phyloP scores from a whole-genome alignment of 2,888 invertebrate species.

The Metacarcinus magister region DNA sequence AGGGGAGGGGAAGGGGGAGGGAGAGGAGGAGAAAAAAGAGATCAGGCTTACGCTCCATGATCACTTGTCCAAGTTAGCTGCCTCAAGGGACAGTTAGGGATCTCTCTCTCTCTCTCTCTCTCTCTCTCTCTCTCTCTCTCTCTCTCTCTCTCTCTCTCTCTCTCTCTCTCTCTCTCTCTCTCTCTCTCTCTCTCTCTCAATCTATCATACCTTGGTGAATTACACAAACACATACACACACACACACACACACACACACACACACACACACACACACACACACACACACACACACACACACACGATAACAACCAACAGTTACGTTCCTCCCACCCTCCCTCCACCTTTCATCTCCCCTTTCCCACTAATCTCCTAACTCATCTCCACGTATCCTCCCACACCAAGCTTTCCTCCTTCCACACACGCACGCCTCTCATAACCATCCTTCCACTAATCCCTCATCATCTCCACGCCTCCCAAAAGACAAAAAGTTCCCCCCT shows the following conservation, averaged over 20 bases:
- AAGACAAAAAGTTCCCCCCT: background rate
- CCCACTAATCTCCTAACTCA: background rate
- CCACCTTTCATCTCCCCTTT: background rate
- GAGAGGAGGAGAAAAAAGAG: background rate
- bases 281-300: background rate
- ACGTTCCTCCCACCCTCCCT: background rate
- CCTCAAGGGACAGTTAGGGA: background rate
- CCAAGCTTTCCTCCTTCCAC: background rate
- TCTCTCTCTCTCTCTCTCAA: too few species aligned
- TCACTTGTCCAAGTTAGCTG: background rate
- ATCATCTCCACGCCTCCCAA: background rate
- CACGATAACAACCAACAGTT: too few species aligned
- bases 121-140: slow-evolving; percentile 20
- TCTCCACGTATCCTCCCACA: background rate
- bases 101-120: background rate
- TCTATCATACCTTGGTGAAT: background rate
- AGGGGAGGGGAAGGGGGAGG: background rate
- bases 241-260: background rate
- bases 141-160: slow-evolving; percentile 26
- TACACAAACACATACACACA: background rate
- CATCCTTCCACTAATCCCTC: background rate
- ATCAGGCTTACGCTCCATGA: background rate
- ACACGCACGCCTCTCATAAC: background rate
- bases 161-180: slow-evolving; percentile 26
- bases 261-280: background rate